Percentiles rank a stretch among this genome's conserved stretches.
Evolutionary conservation across 2,888 invertebrate species (phyloP).

Genomic region (Chymomyza caudatula): DNA sequence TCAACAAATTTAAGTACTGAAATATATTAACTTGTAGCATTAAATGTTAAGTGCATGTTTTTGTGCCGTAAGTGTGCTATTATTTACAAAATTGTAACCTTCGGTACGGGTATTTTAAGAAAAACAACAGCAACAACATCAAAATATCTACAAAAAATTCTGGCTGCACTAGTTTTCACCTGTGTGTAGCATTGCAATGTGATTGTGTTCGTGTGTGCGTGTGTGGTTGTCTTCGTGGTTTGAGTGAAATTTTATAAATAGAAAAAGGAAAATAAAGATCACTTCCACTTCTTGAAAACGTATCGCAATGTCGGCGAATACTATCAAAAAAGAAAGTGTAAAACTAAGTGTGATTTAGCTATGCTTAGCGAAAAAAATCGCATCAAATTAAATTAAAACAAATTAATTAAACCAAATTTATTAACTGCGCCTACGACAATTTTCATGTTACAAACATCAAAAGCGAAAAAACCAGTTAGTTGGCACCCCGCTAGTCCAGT

Average conservation of each 20-base stretch:
- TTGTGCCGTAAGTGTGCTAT: neutral
- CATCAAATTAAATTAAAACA: neutral
- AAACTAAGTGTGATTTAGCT: neutral
- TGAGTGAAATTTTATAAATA: conserved; percentile 4
- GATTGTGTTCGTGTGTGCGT: conserved; percentile 47
- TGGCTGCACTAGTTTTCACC: conserved; percentile 61
- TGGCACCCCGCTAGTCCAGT: neutral
- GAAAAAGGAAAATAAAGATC: conserved; percentile 42
- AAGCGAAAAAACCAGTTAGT: conserved; percentile 48
- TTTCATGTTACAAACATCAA: neutral
- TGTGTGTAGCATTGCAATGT: conserved; percentile 29
- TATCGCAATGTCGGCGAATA: conserved; percentile 4
- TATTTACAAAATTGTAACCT: neutral
- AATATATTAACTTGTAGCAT: neutral
- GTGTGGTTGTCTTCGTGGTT: conserved; percentile 20
- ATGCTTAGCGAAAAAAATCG: too few relatives aligned
- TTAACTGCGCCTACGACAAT: neutral
- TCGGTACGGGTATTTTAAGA: neutral
- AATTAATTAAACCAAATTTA: neutral
- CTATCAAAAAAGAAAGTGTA: neutral
- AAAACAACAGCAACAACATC: neutral
- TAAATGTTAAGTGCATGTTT: neutral
- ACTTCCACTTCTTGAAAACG: conserved; percentile 54
- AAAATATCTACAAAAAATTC: conserved; percentile 12
- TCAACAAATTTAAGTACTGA: neutral